Evolutionary conservation across 2,797 vertebrate species (phyloP).

Genomic region (Peromyscus melanophrys): DNA sequence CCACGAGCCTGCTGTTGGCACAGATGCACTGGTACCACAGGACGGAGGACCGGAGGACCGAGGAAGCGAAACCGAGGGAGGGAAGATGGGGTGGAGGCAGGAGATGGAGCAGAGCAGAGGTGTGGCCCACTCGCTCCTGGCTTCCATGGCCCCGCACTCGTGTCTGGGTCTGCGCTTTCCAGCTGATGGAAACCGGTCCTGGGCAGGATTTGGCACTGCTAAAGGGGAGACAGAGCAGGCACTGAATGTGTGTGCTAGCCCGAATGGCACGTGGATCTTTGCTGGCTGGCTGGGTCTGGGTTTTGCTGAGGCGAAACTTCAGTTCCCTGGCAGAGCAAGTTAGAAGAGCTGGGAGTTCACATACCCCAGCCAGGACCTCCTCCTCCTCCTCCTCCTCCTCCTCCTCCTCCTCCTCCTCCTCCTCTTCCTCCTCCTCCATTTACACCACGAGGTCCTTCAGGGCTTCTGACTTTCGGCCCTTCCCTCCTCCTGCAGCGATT

Average conservation of each 20-base stretch:
- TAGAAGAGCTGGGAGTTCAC: rapidly evolving
- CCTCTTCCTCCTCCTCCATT: not conserved
- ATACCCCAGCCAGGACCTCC: rapidly evolving
- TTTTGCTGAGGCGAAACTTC: rapidly evolving
- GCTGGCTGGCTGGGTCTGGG: not conserved
- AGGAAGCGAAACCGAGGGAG: too few species aligned
- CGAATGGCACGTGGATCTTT: rapidly evolving
- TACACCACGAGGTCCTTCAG: not conserved
- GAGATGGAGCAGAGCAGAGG: not conserved
- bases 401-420: not conserved
- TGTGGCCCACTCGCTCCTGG: not conserved
- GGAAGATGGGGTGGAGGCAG: not conserved
- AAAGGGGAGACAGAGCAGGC: not conserved
- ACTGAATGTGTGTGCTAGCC: not conserved
- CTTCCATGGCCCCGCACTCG: not conserved
- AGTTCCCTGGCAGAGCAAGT: rapidly evolving
- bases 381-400: not conserved
- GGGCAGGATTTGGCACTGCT: not conserved
- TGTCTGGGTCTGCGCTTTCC: not conserved
- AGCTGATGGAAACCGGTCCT: not conserved
- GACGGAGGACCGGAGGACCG: too few species aligned
- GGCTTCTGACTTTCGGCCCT: not conserved
- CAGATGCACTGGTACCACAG: rapidly evolving
- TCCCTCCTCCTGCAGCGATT: not conserved
- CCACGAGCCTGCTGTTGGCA: not conserved